Percentiles rank a stretch among this genome's conserved stretches.
These are phyloP conservation scores for Coleophora deauratella DNA, from an alignment of 2,888 invertebrate species.

Conservation along the genomic window DNA sequence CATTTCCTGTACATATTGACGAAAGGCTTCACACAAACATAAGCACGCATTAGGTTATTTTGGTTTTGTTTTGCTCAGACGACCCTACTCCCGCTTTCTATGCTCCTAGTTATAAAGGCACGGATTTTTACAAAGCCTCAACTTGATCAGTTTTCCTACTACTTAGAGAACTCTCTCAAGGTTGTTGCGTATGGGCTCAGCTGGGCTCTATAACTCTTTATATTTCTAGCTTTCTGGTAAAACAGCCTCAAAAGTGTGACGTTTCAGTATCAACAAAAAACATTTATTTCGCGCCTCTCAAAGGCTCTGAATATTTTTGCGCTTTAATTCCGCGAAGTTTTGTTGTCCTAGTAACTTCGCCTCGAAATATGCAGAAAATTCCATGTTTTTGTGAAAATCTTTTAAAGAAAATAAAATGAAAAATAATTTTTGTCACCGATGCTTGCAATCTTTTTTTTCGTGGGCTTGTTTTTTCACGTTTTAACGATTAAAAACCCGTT, in stretches of 20 bases:
- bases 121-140: conserved; percentile 43
- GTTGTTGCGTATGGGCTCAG: too few relatives aligned
- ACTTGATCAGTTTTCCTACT: conserved; percentile 10
- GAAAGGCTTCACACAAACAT: conserved; percentile 17
- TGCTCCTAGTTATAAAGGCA: conserved; percentile 37
- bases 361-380: conserved; percentile 67
- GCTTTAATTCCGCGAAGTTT: conserved; percentile 16
- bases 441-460: conserved; percentile 7
- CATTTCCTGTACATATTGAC: conserved; percentile 12
- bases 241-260: conserved; percentile 35
- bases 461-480: conserved; percentile 12
- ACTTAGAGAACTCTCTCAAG: not conserved
- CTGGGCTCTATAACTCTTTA: too few relatives aligned
- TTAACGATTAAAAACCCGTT: conserved; percentile 1
- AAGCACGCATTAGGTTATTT: conserved; percentile 18
- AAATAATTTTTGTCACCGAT: conserved; percentile 15
- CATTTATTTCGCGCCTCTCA: not conserved
- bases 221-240: conserved; percentile 31
- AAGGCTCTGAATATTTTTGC: conserved; percentile 1
- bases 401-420: conserved; percentile 21
- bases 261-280: conserved; percentile 21
- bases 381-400: conserved; percentile 52
- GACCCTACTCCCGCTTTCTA: conserved; percentile 20
- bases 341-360: conserved; percentile 36
- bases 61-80: conserved; percentile 5